Conservation (phyloP, 2,888 invertebrate species). For the Pheosia gnoma region DNA sequence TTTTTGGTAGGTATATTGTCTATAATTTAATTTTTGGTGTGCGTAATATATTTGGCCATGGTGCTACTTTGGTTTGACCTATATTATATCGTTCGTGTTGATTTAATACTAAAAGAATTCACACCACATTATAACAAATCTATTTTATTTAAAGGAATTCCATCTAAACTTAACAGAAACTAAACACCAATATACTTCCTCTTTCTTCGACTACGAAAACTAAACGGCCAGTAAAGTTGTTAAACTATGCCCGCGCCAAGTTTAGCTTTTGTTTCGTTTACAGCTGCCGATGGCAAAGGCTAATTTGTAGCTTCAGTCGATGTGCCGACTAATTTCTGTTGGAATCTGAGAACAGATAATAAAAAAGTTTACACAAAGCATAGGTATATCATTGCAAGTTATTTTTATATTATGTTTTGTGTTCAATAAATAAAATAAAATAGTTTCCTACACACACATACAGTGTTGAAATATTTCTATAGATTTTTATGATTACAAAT, state of each 20-base stretch:
- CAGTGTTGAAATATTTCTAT: no score
- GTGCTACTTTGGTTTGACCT: no score
- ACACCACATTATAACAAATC: conserved; percentile 4
- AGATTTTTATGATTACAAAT: no score
- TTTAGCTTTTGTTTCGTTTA: conserved; percentile 33
- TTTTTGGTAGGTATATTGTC: no score
- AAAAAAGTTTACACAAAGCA: no score
- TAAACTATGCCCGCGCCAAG: conserved; percentile 1
- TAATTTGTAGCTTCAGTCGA: conserved; percentile 25
- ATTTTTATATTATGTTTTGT: no score
- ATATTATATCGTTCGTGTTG: no score
- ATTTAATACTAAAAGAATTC: not conserved
- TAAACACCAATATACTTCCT: not conserved
- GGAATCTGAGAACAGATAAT: conserved; percentile 18
- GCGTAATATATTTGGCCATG: no score
- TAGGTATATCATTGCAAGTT: no score
- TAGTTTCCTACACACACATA: no score
- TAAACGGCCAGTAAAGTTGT: conserved; percentile 2
- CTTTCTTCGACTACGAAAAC: conserved; percentile 1
- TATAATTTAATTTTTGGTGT: no score
- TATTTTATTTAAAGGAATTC: conserved; percentile 7
- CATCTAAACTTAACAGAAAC: not conserved
- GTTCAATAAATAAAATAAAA: no score
- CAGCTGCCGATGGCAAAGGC: conserved; percentile 37
- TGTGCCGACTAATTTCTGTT: conserved; percentile 37